These are phyloP conservation scores for Sturnira hondurensis DNA, from an alignment of 2,113 vertebrate genomes.

Conservation along the genomic window DNA sequence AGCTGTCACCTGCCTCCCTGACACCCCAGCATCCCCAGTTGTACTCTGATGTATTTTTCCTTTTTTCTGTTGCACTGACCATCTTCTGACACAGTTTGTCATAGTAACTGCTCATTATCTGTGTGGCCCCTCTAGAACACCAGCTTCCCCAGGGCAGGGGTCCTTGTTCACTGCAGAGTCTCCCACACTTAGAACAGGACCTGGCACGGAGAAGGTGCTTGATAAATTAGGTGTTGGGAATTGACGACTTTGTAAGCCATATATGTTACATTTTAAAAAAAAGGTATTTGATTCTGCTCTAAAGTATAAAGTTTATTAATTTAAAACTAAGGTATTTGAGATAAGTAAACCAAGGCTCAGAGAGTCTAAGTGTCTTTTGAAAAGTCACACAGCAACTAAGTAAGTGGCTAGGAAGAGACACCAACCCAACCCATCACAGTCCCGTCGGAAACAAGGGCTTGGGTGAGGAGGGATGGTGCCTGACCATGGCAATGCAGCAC, in stretches of 20 bases:
- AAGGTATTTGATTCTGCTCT: not conserved
- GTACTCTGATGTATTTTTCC: not conserved
- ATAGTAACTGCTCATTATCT: not conserved
- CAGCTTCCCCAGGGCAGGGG: not conserved
- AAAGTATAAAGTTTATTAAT: not conserved
- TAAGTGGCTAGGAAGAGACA: not conserved
- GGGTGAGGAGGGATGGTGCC: not conserved
- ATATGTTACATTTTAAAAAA: not conserved
- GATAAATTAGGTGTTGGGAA: not conserved
- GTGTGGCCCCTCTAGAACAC: not conserved
- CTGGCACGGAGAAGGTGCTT: not conserved
- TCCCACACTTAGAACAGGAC: not conserved
- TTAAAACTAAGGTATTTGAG: not conserved
- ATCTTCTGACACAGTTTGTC: not conserved
- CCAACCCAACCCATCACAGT: not conserved
- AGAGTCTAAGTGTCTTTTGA: constrained; percentile 19
- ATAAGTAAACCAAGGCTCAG: constrained; percentile 11
- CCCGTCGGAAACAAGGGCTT: not conserved
- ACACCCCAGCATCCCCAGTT: too few species aligned
- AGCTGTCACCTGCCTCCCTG: not conserved
- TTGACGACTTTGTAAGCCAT: not conserved
- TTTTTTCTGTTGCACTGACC: not conserved
- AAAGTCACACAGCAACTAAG: constrained; percentile 22
- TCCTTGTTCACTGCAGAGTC: not conserved
- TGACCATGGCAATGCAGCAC: not conserved